Conservation (phyloP, 2,113 vertebrate species). For the Pao palembangensis region DNA sequence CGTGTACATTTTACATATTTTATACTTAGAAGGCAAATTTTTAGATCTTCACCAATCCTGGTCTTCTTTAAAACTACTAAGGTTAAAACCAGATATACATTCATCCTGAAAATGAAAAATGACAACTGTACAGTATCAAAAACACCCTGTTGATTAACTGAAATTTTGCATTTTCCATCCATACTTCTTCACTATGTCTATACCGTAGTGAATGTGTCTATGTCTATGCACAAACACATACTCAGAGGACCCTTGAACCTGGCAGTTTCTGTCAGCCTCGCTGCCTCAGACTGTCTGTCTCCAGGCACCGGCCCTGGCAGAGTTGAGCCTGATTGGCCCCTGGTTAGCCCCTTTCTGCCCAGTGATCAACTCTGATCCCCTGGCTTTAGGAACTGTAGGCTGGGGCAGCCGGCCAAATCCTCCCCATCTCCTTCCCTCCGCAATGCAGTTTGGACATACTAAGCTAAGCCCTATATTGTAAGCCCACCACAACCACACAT, state of each 20-base stretch:
- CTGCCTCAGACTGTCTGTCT: conserved; percentile 70
- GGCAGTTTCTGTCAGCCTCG: conserved; percentile 32
- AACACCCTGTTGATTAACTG: background rate
- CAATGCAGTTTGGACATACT: conserved; percentile 64
- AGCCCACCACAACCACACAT: conserved; percentile 40
- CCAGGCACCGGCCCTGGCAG: conserved; percentile 63
- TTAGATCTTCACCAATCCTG: too few relatives aligned
- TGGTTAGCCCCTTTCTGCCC: conserved; percentile 68
- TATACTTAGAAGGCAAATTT: too few relatives aligned
- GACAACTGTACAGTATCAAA: too few relatives aligned
- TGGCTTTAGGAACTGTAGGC: conserved; percentile 65
- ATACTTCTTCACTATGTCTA: background rate
- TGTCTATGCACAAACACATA: conserved; percentile 33
- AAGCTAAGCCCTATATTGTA: conserved; percentile 34
- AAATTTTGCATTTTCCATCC: background rate
- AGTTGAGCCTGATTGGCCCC: conserved; percentile 60
- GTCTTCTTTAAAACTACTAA: too few relatives aligned
- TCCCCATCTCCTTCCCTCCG: conserved; percentile 49
- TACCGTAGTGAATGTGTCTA: too few relatives aligned
- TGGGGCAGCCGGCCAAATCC: conserved; percentile 67
- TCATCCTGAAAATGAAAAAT: background rate
- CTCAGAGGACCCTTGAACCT: conserved; percentile 56
- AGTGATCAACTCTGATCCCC: conserved; percentile 71
- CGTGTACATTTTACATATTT: too few relatives aligned
- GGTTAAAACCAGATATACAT: background rate